These are phyloP conservation scores for Tetranychus piercei DNA, from an alignment of 2,888 invertebrate species.

Conservation along the genomic window DNA sequence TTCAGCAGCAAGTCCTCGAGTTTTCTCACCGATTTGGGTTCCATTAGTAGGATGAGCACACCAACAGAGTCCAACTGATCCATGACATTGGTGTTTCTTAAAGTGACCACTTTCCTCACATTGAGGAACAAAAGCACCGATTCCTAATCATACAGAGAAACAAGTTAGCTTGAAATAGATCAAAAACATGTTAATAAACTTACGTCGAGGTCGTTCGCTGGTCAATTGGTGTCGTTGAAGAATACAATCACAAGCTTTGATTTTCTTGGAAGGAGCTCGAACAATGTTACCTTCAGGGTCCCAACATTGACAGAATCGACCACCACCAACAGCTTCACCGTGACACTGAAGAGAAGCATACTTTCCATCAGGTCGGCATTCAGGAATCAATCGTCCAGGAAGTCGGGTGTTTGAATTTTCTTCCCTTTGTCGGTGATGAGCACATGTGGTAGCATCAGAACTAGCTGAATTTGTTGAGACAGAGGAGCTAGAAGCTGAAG, in stretches of 20 bases:
- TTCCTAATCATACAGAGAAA: neutral
- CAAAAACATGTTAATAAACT: neutral
- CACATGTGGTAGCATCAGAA: neutral
- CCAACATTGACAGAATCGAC: slow-evolving; percentile 19
- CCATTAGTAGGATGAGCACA: slow-evolving; percentile 10
- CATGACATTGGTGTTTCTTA: slow-evolving; percentile 11
- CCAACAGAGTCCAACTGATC: slow-evolving; percentile 11
- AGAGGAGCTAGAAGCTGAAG: neutral
- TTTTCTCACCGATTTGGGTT: slow-evolving; percentile 7
- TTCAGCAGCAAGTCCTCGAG: neutral
- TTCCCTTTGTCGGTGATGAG: neutral
- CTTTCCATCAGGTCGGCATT: slow-evolving; percentile 15
- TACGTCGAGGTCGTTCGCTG: neutral
- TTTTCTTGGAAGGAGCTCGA: slow-evolving; percentile 10
- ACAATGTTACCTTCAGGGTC: slow-evolving; percentile 9
- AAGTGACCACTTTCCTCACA: slow-evolving; percentile 7
- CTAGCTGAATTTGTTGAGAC: neutral
- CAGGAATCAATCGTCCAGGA: slow-evolving; percentile 12
- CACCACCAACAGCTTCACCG: slow-evolving; percentile 2
- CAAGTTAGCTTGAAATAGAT: neutral
- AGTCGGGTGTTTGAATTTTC: neutral
- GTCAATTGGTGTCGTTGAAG: neutral
- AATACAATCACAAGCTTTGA: slow-evolving; percentile 13
- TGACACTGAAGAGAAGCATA: slow-evolving; percentile 18
- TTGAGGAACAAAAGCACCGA: slow-evolving; percentile 2